phyloP scores from a whole-genome alignment of 2,888 invertebrate species.

The Pachycephus smyrnensis region DNA sequence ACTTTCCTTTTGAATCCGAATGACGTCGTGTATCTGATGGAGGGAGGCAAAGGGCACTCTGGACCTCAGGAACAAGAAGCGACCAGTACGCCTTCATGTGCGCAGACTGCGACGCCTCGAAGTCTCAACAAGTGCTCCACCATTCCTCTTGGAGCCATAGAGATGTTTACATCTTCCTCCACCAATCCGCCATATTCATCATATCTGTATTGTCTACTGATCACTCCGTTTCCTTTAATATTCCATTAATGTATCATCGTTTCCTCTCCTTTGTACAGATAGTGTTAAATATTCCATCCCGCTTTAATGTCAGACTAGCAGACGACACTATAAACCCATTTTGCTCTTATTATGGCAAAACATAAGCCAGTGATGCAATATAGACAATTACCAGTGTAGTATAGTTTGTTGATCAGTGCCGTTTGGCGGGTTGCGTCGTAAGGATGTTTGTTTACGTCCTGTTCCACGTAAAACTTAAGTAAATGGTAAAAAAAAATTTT shows the following conservation, averaged over 20 bases:
- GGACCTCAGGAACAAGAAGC: not conserved
- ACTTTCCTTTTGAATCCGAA: not conserved
- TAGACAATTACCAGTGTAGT: not conserved
- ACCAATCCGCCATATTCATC: not conserved
- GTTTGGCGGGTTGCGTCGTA: slow-evolving; percentile 34
- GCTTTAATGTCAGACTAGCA: not conserved
- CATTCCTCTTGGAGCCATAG: not conserved
- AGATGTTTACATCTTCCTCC: not conserved
- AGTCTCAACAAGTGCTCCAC: not conserved
- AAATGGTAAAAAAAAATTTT: not conserved
- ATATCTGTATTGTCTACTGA: not conserved
- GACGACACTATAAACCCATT: not conserved
- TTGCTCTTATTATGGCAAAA: not conserved
- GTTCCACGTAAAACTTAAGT: not conserved
- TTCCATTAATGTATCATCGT: not conserved
- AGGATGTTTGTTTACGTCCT: slow-evolving; percentile 41
- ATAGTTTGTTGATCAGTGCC: slow-evolving; percentile 20
- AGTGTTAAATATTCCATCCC: not conserved
- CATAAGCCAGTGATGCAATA: not conserved
- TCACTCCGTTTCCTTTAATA: not conserved
- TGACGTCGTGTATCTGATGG: not conserved
- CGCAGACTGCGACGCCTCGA: not conserved
- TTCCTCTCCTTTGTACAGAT: not conserved
- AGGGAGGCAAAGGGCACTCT: not conserved
- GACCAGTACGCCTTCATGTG: not conserved